phyloP scores from a whole-genome alignment of 35 echinoderm and acorn worm genomes.

The Strongylocentrotus purpuratus region DNA sequence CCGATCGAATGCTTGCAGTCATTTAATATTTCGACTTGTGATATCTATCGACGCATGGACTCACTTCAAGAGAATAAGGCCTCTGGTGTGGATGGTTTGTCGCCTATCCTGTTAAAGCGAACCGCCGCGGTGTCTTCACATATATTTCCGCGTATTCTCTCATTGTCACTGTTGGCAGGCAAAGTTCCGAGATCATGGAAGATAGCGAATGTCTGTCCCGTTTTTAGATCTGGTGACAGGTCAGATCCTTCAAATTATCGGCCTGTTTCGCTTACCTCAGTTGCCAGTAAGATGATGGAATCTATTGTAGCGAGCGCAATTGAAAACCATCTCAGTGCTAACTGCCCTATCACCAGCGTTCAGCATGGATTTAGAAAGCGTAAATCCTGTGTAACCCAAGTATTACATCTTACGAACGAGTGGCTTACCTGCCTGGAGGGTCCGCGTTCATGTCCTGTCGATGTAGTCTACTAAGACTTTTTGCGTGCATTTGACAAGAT shows the following conservation, averaged over 20 bases:
- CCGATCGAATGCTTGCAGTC: conserved; percentile 24
- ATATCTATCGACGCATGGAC: not conserved
- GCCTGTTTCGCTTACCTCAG: conserved; percentile 2
- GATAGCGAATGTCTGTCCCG: conserved; percentile 17
- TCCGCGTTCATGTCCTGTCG: not conserved
- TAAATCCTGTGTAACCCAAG: conserved; percentile 40
- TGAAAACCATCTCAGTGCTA: not conserved
- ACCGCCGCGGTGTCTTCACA: not conserved
- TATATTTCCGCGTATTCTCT: conserved; percentile 35
- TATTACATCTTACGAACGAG: conserved; percentile 29
- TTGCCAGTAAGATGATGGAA: conserved; percentile 37
- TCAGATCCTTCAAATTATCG: conserved; percentile 26
- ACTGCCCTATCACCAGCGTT: conserved; percentile 28
- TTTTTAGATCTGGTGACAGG: conserved; percentile 43
- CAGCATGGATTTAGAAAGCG: conserved; percentile 43
- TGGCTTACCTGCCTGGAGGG: conserved; percentile 33
- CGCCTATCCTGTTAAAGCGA: not conserved
- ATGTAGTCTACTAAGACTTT: conserved; percentile 52
- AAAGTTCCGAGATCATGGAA: conserved; percentile 45
- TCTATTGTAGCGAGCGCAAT: conserved; percentile 1
- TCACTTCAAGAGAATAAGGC: conserved; percentile 27
- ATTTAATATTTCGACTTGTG: not conserved
- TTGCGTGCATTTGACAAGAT: conserved; percentile 54
- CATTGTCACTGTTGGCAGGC: conserved; percentile 8
- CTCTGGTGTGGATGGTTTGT: conserved; percentile 24